Conservation (phyloP, 2,888 invertebrate species). For the Synanthedon formicaeformis region DNA sequence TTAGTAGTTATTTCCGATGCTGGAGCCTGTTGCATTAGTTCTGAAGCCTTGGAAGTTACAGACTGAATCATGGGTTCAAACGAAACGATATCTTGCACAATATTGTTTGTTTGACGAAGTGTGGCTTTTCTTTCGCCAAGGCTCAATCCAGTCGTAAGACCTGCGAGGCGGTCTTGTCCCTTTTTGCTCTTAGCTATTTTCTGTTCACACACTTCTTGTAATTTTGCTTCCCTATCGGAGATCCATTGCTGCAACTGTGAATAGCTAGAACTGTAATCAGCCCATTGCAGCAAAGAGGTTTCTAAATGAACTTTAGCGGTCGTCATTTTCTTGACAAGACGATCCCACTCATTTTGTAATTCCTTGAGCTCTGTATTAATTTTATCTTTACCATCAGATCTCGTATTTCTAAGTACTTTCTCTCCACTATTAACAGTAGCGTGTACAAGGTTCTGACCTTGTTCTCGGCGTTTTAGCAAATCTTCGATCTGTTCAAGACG, state of each 20-base stretch:
- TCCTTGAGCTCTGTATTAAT: conserved; percentile 90
- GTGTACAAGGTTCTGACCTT: conserved; percentile 88
- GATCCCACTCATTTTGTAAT: conserved; percentile 92
- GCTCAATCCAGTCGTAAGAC: conserved; percentile 80
- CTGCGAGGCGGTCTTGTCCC: conserved; percentile 75
- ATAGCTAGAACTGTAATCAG: conserved; percentile 94
- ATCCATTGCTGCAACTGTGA: conserved; percentile 95
- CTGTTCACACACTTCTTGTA: conserved; percentile 89
- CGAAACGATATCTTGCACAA: conserved; percentile 95
- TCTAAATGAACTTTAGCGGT: conserved; percentile 92
- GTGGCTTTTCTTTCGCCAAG: conserved; percentile 90
- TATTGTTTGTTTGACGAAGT: conserved; percentile 90
- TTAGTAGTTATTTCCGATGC: conserved; percentile 92
- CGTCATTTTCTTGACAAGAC: conserved; percentile 90
- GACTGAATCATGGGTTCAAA: conserved; percentile 98
- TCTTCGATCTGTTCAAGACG: conserved; percentile 85
- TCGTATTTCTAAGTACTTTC: conserved; percentile 87
- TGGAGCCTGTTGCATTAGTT: conserved; percentile 90
- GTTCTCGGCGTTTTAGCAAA: conserved; percentile 82
- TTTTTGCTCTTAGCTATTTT: conserved; percentile 84
- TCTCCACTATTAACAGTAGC: conserved; percentile 90
- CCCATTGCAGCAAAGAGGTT: conserved; percentile 93
- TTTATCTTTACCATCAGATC: conserved; percentile 88
- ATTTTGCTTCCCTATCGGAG: conserved; percentile 89
- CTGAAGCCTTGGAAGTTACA: conserved; percentile 92